phyloP scores from a whole-genome alignment of 53 echinoderm and acorn worm species.

The Temnopleurus reevesii region DNA sequence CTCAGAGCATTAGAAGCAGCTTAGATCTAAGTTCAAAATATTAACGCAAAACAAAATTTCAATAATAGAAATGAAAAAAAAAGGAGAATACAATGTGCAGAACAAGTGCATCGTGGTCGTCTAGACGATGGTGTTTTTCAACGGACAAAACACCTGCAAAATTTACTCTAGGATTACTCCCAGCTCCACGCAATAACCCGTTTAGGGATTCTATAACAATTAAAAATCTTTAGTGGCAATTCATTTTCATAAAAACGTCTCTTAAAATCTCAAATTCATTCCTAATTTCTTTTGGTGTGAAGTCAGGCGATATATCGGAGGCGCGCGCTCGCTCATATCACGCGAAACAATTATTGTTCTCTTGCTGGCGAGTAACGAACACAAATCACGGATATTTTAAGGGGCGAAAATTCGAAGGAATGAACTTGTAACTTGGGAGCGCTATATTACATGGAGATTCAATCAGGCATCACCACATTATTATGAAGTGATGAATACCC shows the following conservation, averaged over 20 bases:
- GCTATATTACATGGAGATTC: slow-evolving; percentile 52
- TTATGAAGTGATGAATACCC: slow-evolving; percentile 57
- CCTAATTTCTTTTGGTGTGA: slow-evolving; percentile 32
- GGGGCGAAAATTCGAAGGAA: not conserved
- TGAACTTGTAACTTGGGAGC: slow-evolving; percentile 43
- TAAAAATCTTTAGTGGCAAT: slow-evolving; percentile 32
- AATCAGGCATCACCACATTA: slow-evolving; percentile 51
- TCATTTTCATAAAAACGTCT: slow-evolving; percentile 47
- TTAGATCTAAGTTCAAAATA: too few relatives aligned
- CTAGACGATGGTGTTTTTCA: not conserved
- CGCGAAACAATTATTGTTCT: slow-evolving; percentile 34
- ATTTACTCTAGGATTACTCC: slow-evolving; percentile 37
- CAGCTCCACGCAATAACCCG: not conserved
- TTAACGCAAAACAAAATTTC: not conserved
- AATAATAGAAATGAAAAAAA: not conserved
- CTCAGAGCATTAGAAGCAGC: too few relatives aligned
- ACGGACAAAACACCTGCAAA: slow-evolving; percentile 47
- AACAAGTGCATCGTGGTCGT: not conserved
- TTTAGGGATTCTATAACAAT: slow-evolving; percentile 36
- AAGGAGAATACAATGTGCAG: not conserved
- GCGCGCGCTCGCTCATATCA: slow-evolving; percentile 42
- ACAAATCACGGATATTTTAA: not conserved
- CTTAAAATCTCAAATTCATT: slow-evolving; percentile 38
- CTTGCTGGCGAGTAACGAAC: slow-evolving; percentile 5
- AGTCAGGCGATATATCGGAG: slow-evolving; percentile 17